These are phyloP conservation scores for Cataglyphis hispanica DNA, from an alignment of 1,140 invertebrate species.

Conservation along the genomic window DNA sequence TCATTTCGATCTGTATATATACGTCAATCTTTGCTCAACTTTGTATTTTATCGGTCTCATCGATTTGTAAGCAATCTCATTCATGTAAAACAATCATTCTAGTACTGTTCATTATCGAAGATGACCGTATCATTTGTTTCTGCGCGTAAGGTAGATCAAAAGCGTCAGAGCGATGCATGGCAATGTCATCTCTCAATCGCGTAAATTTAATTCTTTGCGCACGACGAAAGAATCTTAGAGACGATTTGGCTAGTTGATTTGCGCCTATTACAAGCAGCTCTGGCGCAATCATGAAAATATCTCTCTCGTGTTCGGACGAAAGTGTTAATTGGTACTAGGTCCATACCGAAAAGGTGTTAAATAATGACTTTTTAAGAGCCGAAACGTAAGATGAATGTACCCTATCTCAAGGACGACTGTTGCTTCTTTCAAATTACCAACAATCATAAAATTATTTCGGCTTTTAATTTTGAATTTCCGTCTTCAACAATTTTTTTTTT, in stretches of 20 bases:
- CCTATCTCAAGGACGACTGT: slow-evolving; percentile 31
- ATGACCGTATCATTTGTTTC: slow-evolving; percentile 66
- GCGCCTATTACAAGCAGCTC: slow-evolving; percentile 22
- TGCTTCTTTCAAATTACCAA: slow-evolving; percentile 8
- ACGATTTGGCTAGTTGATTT: slow-evolving; percentile 29
- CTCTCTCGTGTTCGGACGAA: slow-evolving; percentile 41
- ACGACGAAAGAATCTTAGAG: neutral
- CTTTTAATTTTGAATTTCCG: neutral
- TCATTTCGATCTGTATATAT: slow-evolving; percentile 21
- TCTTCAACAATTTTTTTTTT: neutral
- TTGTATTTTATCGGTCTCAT: slow-evolving; percentile 34
- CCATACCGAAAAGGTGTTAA: slow-evolving; percentile 71
- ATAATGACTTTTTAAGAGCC: slow-evolving; percentile 74
- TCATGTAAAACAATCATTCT: slow-evolving; percentile 30
- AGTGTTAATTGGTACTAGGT: slow-evolving; percentile 69
- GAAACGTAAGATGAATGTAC: slow-evolving; percentile 47
- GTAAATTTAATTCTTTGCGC: slow-evolving; percentile 23
- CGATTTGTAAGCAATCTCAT: slow-evolving; percentile 13
- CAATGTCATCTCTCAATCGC: slow-evolving; percentile 49
- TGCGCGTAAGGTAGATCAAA: slow-evolving; percentile 29
- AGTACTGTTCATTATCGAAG: slow-evolving; percentile 62
- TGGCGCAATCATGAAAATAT: slow-evolving; percentile 37
- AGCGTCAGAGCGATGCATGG: slow-evolving; percentile 35
- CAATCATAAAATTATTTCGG: neutral
- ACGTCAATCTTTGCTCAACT: slow-evolving; percentile 9